phyloP scores from a whole-genome alignment of 37 sponge, comb jelly and placozoan species.

The Crambe crambe region DNA sequence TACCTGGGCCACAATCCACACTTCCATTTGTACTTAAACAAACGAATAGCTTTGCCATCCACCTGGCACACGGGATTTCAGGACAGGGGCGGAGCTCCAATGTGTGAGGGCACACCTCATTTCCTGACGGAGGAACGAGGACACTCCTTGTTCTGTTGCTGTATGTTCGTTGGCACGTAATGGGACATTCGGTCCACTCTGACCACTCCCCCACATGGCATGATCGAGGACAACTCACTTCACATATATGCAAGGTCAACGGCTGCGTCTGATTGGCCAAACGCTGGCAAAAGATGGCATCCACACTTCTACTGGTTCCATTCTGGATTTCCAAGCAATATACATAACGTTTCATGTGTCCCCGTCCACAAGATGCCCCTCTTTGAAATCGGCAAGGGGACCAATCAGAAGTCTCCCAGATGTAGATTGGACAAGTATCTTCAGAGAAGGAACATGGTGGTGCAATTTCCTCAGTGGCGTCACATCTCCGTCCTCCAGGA shows the following conservation, averaged over 20 bases:
- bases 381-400: constrained; percentile 4
- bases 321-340: constrained; percentile 29
- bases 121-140: not conserved
- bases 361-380: constrained; percentile 28
- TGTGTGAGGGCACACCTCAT: constrained; percentile 17
- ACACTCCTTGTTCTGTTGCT: constrained; percentile 23
- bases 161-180: constrained; percentile 13
- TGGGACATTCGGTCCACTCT: constrained; percentile 22
- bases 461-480: not conserved
- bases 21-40: not conserved
- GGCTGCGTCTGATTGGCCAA: not conserved
- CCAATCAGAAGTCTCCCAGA: constrained; percentile 40
- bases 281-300: not conserved
- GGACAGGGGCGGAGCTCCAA: constrained; percentile 22
- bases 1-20: constrained; percentile 5
- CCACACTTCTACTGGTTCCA: not conserved
- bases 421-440: constrained; percentile 15
- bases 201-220: constrained; percentile 38
- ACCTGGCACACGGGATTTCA: constrained; percentile 3
- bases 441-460: not conserved
- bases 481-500: not conserved
- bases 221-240: constrained; percentile 8
- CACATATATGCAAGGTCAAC: not conserved
- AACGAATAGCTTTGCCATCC: not conserved
- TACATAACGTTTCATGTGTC: constrained; percentile 12